Evolutionary conservation across 2,797 vertebrate genomes (phyloP).

Genomic region (Sebastes melanostomus): DNA sequence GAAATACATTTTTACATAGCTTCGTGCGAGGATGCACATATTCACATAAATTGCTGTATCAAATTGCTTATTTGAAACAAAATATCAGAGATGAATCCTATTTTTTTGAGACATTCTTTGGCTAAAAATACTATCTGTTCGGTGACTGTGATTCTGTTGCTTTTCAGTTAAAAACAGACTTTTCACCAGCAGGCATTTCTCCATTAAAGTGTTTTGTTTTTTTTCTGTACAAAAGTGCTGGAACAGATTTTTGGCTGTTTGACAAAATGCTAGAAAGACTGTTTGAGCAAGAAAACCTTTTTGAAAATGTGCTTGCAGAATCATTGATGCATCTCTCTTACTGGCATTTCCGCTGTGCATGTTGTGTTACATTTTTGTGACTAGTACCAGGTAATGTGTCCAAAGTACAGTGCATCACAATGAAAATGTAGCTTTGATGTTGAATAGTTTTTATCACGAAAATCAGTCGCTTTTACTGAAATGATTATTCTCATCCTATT

Average conservation of each 20-base stretch:
- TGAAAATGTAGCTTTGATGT: background rate
- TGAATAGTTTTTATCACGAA: background rate
- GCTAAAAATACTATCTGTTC: background rate
- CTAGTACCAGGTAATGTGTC: background rate
- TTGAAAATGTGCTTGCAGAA: conserved; percentile 1
- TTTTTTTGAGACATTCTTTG: background rate
- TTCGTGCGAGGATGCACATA: too few relatives aligned
- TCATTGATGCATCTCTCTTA: background rate
- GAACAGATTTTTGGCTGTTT: conserved; percentile 8
- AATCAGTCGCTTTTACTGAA: background rate
- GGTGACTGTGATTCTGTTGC: background rate
- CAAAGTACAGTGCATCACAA: background rate
- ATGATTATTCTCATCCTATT: background rate
- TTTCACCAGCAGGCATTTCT: background rate
- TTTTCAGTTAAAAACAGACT: background rate
- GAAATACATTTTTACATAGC: background rate
- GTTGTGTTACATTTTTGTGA: background rate
- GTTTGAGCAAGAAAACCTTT: background rate
- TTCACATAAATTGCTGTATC: background rate
- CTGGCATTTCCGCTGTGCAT: background rate
- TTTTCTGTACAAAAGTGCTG: background rate
- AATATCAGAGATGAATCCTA: background rate
- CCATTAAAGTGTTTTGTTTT: background rate
- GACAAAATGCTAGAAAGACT: background rate
- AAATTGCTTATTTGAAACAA: background rate